Base-by-base conservation (phyloP, 2,888 invertebrate genomes). In the Cotesia congregata region DNA sequence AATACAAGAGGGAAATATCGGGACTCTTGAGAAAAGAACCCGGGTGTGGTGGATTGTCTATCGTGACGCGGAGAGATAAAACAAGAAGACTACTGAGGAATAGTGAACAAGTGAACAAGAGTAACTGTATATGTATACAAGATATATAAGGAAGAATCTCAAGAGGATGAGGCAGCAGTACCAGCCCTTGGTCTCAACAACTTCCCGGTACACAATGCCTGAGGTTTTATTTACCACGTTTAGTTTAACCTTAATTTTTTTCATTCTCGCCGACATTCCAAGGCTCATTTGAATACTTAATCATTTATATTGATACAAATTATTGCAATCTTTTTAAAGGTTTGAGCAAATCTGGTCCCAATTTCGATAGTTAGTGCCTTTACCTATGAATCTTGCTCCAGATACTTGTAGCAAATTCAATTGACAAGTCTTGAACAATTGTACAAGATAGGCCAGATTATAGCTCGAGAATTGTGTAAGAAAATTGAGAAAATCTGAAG, bases 201-300 rank as follows among this genome's bases (percentile, higher is more conserved):
- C 75, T 75, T 78, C 77, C 78, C 77, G 76, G 71, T 74, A 78
- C 76, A 81, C 78, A 80, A 78, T 79, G 75, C 74, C 71, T 69
- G 78, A 76, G 79, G 80, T 81, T 81, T 81, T 79, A 80, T 30
- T 30, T 30, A 30, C 30, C 80, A 70, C 81, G 80, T 80, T 76
- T 78, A 80, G 75, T 77, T 77, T 69, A 71, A 30, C 30, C 30
- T 30, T 30, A 3, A 30, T 3, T 30, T 30, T 30, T 30, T 30
- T 30, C 30, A 30, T 30, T 30, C 30, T 3, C 30, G 30, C 2
- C 3, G 30, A 30, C 30, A 30, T 30, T 30, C 3, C 3, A 4
- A 30, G 30, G 30, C 30, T 30, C 30, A 30, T 30, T 30, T 30
- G 3, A 30, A 30, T 30, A 3, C 3, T 30, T 30, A 30, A 30